A percentile compares a stretch with the other conserved stretches of the same genome.
phyloP scores from a whole-genome alignment of 2,888 invertebrate species.

The Augochlorella aurata region DNA sequence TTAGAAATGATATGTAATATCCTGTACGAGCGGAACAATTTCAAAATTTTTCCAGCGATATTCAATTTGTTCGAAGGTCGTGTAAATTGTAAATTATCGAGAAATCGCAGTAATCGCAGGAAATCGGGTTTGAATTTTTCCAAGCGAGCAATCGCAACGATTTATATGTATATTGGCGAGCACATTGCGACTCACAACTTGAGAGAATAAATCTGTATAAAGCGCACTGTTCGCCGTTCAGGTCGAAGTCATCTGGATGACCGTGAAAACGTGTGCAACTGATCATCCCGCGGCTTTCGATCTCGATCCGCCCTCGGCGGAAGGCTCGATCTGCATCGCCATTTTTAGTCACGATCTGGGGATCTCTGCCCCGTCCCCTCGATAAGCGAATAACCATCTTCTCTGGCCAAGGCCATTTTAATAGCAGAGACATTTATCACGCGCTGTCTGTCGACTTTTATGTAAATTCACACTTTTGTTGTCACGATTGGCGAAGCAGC shows the following conservation, averaged over 20 bases:
- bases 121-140: slow-evolving; percentile 6
- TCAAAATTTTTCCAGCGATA: neutral
- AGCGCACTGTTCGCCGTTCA: slow-evolving; percentile 5
- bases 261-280: slow-evolving; percentile 55
- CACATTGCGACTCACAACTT: neutral
- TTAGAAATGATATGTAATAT: too few relatives aligned
- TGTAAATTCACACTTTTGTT: slow-evolving; percentile 5
- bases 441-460: neutral
- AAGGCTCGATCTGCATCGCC: slow-evolving; percentile 60
- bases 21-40: neutral
- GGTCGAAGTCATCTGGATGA: slow-evolving; percentile 42
- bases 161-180: neutral
- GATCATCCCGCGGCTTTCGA: slow-evolving; percentile 54
- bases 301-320: slow-evolving; percentile 60
- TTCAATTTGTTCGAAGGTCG: neutral
- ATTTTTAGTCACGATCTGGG: slow-evolving; percentile 66
- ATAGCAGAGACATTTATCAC: slow-evolving; percentile 51
- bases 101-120: neutral
- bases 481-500: neutral
- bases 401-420: slow-evolving; percentile 41
- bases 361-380: slow-evolving; percentile 23
- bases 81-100: neutral
- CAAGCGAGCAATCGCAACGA: neutral
- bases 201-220: slow-evolving; percentile 15
- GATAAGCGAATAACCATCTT: slow-evolving; percentile 30